Conservation (phyloP, 2,113 vertebrate genomes). For the Clarias batrachus region DNA sequence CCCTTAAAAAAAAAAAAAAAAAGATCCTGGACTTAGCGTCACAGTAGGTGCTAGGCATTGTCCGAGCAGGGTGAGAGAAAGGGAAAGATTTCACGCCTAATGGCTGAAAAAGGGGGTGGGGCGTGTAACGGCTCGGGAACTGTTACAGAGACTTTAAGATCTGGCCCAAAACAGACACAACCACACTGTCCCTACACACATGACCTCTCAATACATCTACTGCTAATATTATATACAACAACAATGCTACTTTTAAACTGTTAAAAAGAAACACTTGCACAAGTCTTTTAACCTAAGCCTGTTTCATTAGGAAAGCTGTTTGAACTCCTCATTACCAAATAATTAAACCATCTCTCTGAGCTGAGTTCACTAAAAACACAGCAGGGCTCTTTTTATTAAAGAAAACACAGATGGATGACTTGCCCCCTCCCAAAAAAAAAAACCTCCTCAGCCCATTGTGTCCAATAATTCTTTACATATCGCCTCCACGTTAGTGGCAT, state of each 20-base stretch:
- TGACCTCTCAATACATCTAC: background rate
- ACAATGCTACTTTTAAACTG: background rate
- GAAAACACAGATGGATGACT: slow-evolving; percentile 57
- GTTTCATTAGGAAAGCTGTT: slow-evolving; percentile 22
- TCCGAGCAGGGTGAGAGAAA: slow-evolving; percentile 40
- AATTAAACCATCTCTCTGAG: slow-evolving; percentile 54
- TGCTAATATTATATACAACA: background rate
- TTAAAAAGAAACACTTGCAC: background rate
- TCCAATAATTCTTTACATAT: slow-evolving; percentile 51
- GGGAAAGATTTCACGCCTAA: slow-evolving; percentile 51
- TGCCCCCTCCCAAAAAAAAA: slow-evolving; percentile 47
- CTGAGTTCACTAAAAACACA: slow-evolving; percentile 57
- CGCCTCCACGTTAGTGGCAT: slow-evolving; percentile 50
- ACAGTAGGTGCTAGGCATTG: slow-evolving; percentile 59
- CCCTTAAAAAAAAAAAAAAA: background rate
- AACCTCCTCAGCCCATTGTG: slow-evolving; percentile 52
- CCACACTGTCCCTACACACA: slow-evolving; percentile 8
- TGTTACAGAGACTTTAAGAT: background rate
- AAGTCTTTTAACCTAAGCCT: slow-evolving; percentile 14
- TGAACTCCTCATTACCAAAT: slow-evolving; percentile 57
- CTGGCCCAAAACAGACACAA: slow-evolving; percentile 23
- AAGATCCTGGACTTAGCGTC: slow-evolving; percentile 57
- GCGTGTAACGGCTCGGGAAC: slow-evolving; percentile 29
- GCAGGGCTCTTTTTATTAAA: slow-evolving; percentile 58
- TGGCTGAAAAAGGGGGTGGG: slow-evolving; percentile 17